These are phyloP conservation scores for Drymodes brunneopygia DNA, from an alignment of 2,113 vertebrate genomes.

Conservation along the genomic window DNA sequence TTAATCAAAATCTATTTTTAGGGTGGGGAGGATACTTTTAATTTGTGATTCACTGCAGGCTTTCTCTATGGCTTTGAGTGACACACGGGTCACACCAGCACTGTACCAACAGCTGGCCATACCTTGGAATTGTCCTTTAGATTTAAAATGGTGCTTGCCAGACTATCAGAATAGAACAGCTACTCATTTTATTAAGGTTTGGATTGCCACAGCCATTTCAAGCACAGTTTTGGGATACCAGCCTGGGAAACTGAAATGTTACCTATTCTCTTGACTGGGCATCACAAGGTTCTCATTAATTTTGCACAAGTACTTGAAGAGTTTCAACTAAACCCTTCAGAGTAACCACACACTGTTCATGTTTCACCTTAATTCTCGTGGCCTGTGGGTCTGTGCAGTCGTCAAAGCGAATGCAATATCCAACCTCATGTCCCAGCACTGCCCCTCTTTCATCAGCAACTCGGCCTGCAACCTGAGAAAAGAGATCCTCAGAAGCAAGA, in stretches of 20 bases:
- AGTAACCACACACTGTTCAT: background rate
- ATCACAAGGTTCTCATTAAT: background rate
- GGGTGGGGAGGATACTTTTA: background rate
- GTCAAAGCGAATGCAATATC: slow-evolving; percentile 96
- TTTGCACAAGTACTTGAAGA: background rate
- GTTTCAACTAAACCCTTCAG: background rate
- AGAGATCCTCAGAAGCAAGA: background rate
- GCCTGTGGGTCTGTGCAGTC: slow-evolving; percentile 90
- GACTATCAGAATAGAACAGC: background rate
- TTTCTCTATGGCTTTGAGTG: background rate
- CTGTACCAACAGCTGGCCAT: background rate
- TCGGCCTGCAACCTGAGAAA: slow-evolving; percentile 85
- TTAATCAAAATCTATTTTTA: background rate
- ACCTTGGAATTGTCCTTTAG: background rate
- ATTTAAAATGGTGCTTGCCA: background rate
- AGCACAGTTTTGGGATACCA: background rate
- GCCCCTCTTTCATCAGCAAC: slow-evolving; percentile 94
- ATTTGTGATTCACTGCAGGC: background rate
- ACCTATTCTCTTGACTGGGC: background rate
- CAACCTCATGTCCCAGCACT: slow-evolving; percentile 92
- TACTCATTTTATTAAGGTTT: background rate
- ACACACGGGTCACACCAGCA: background rate
- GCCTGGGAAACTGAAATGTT: background rate
- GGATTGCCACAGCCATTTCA: background rate
- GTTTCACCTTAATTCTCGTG: slow-evolving; percentile 92